Base-by-base conservation (phyloP, 2,888 invertebrate species). In the Phaonia tiefii region DNA sequence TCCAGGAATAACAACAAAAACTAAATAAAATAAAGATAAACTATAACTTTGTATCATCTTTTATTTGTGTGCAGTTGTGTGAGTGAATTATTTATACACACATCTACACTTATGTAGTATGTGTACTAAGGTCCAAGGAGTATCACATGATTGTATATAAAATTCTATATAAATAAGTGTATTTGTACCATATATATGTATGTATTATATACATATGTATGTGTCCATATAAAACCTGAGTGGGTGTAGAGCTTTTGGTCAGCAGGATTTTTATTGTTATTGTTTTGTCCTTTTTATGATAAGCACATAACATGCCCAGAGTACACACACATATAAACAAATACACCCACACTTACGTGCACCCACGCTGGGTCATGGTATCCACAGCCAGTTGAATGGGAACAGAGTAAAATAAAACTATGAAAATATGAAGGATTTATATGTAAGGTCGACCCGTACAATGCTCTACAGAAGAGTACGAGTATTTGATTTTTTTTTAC, bases 201-300 rank as follows among this genome's bases (percentile, higher is more conserved):
- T 42, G 63, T 44, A 39, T 26, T 26, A 26, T 56, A 26, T 7
- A 1, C 13, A 42, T 13, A 8, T 3, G 42, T 56, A 17, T 31
- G 15, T 49, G 66, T 77, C 73, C 17, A 25, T 58, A 75, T 42
- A 75, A 58, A 79, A 71, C 46, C 31, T 60, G 46, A 37, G 46
- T 76, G 74, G 75, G 72, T 49, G 66, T 75, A 67, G 75, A 71
- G 79, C 76, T 84, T 81, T 85, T 85, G 87, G 80, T 78, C 77
- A 86, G 83, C 84, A 85, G 87, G 86, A 87, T 87, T 87, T 88
- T 87, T 87, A 88, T 87, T 87, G 88, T 88, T 88, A 88, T 87
- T 87, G 86, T 86, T 88, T 86, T 87, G 88, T 87, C 85, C 86
- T 85, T 86, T 86, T 86, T 87, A 88, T 85, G 86, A 86, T 85